Conservation (phyloP, 2,797 vertebrate genomes). For the Selene dorsalis region DNA sequence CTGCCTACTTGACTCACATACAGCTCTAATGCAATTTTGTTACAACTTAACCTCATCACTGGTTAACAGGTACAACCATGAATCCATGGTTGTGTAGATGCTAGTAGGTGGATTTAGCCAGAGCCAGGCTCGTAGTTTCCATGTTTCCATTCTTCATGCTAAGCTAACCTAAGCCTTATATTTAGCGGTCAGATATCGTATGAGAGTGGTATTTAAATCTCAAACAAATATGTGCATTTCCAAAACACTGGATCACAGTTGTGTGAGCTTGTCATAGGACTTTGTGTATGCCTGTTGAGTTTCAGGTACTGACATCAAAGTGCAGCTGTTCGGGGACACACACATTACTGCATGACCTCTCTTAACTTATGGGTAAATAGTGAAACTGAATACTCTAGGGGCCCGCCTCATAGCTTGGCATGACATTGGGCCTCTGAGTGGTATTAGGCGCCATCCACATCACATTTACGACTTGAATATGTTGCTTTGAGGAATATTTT, state of each 20-base stretch:
- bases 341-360: constrained; percentile 71
- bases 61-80: too few species aligned
- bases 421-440: constrained; percentile 58
- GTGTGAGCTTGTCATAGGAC: constrained; percentile 39
- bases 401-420: constrained; percentile 44
- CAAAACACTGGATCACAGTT: constrained; percentile 32
- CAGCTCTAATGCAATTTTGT: too few species aligned
- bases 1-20: too few species aligned
- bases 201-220: too few species aligned
- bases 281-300: constrained; percentile 31
- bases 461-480: constrained; percentile 44
- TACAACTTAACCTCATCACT: too few species aligned
- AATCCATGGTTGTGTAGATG: not conserved
- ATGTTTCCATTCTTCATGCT: not conserved
- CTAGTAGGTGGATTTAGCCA: not conserved
- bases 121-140: not conserved
- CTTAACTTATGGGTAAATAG: constrained; percentile 74
- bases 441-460: constrained; percentile 45
- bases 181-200: not conserved
- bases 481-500: constrained; percentile 32
- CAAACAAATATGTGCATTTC: not conserved
- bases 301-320: constrained; percentile 69
- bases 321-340: constrained; percentile 66
- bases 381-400: constrained; percentile 72
- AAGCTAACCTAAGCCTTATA: not conserved